Conservation (phyloP, 2,797 vertebrate genomes). For the Tiaroga cobitis region DNA sequence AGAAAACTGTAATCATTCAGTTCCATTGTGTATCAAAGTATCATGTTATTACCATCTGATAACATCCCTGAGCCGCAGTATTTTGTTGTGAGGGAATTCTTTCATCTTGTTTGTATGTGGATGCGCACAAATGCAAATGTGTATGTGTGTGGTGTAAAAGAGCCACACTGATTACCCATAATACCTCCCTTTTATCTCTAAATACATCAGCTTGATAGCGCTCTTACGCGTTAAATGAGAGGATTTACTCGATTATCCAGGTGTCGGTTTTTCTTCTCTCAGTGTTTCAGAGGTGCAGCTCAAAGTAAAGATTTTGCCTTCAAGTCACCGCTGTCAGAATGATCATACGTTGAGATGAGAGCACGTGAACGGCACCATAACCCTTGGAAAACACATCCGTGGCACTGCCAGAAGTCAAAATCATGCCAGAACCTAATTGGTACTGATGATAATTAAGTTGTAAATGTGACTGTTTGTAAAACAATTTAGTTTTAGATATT, state of each 20-base stretch:
- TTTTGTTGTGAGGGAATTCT: not conserved
- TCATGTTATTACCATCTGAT: not conserved
- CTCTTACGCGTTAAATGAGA: not conserved
- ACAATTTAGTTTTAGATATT: not conserved
- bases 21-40: not conserved
- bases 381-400: not conserved
- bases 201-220: slow-evolving; percentile 26
- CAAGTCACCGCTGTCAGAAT: not conserved
- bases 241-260: slow-evolving; percentile 4
- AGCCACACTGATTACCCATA: slow-evolving; percentile 12
- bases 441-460: not conserved
- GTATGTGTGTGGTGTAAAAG: not conserved
- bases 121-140: not conserved
- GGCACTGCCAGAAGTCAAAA: not conserved
- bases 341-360: not conserved
- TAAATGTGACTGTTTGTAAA: not conserved
- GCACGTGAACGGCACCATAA: not conserved
- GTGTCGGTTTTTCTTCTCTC: not conserved
- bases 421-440: not conserved
- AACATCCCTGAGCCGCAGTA: not conserved
- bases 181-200: slow-evolving; percentile 22
- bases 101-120: not conserved
- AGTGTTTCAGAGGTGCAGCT: not conserved
- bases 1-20: not conserved
- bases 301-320: not conserved